Percentiles rank a stretch among this genome's conserved stretches.
Evolutionary conservation across 2,797 vertebrate species (phyloP).

Genomic region (Poeciliopsis turneri): DNA sequence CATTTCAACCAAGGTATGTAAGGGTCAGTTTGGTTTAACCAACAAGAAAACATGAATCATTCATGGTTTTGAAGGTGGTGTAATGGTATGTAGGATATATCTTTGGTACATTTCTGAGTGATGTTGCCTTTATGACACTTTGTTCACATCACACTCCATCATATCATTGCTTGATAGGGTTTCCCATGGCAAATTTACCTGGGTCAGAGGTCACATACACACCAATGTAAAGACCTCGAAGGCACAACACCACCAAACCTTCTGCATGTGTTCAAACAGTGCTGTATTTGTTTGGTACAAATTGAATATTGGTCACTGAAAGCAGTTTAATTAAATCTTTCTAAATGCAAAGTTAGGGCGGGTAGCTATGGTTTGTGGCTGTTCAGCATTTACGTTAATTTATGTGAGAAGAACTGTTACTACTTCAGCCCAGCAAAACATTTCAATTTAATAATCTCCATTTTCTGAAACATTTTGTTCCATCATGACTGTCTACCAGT

Average conservation of each 20-base stretch:
- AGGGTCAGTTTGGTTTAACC: not conserved
- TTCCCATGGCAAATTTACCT: not conserved
- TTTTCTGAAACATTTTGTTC: not conserved
- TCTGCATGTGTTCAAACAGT: not conserved
- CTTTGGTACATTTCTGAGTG: not conserved
- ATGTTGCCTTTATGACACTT: not conserved
- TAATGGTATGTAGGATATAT: not conserved
- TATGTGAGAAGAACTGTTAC: not conserved
- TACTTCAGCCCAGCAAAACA: not conserved
- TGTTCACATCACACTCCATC: not conserved
- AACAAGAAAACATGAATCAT: not conserved
- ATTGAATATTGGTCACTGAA: not conserved
- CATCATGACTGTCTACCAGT: not conserved
- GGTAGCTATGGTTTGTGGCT: not conserved
- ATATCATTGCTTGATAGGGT: not conserved
- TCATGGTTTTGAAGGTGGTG: not conserved
- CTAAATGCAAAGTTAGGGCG: not conserved
- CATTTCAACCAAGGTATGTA: not conserved
- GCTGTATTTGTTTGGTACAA: not conserved
- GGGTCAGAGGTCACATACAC: not conserved
- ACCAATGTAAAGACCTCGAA: not conserved
- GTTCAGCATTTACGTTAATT: not conserved
- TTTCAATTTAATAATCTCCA: not conserved
- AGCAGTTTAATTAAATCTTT: not conserved
- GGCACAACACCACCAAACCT: not conserved